Evolutionary conservation across 2,797 vertebrate species (phyloP).

Genomic region (Enteromius viviparus): DNA sequence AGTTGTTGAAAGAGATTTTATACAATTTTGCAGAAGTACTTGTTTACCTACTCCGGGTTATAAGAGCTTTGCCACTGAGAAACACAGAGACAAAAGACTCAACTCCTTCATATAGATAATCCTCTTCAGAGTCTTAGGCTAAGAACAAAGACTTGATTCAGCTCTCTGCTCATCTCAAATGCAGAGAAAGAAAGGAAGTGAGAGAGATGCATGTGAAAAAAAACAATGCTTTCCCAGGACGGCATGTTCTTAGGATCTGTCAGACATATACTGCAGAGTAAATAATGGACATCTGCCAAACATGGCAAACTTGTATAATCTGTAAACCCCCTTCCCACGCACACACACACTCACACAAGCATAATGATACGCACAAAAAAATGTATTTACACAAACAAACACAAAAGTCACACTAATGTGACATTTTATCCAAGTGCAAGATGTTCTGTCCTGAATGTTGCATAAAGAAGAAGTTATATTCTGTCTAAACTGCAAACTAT

Average conservation of each 20-base stretch:
- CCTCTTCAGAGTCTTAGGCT: constrained; percentile 34
- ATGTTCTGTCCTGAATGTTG: constrained; percentile 57
- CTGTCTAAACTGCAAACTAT: constrained; percentile 5
- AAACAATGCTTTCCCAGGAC: constrained; percentile 58
- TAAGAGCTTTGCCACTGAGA: not conserved
- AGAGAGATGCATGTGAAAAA: not conserved
- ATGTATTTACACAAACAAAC: constrained; percentile 29
- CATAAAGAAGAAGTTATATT: constrained; percentile 43
- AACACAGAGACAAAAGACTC: constrained; percentile 3
- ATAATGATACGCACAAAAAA: constrained; percentile 36
- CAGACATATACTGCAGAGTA: constrained; percentile 66
- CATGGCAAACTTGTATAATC: constrained; percentile 33
- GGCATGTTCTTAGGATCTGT: constrained; percentile 68
- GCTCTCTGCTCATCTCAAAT: constrained; percentile 51
- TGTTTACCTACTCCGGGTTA: not conserved
- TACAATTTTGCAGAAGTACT: constrained; percentile 10
- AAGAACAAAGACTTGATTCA: constrained; percentile 63
- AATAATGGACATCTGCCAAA: constrained; percentile 67
- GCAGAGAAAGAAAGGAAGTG: constrained; percentile 13
- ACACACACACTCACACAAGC: constrained; percentile 35
- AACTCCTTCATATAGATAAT: constrained; percentile 2
- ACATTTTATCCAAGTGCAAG: constrained; percentile 49
- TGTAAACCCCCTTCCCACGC: constrained; percentile 36
- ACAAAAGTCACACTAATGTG: constrained; percentile 40
- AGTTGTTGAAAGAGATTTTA: not conserved